Percentiles rank a stretch among this genome's conserved stretches.
Conservation (phyloP, 2,797 vertebrate genomes). For the Poecilia wingei region DNA sequence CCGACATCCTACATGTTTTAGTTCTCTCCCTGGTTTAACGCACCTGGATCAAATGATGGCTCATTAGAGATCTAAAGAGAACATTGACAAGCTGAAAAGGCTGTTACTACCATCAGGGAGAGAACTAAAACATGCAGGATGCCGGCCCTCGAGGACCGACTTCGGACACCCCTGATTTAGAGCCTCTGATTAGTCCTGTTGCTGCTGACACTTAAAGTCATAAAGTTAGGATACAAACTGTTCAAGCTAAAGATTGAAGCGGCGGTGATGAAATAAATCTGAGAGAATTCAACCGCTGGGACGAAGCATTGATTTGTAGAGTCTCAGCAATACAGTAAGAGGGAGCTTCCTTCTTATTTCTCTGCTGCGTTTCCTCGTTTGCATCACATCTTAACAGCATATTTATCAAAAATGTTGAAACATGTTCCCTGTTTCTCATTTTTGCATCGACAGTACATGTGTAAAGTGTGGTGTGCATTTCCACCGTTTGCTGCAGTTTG, state of each 20-base stretch:
- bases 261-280: not conserved
- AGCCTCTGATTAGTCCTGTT: not conserved
- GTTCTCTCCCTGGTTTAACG: no score
- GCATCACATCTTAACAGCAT: not conserved
- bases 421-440: not conserved
- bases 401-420: not conserved
- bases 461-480: not conserved
- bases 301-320: not conserved
- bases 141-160: no score
- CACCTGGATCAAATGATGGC: no score
- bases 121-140: no score
- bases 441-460: not conserved
- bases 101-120: no score
- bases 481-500: not conserved
- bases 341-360: not conserved
- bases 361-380: not conserved
- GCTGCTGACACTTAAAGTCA: not conserved
- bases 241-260: not conserved
- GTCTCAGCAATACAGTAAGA: no score
- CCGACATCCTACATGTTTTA: no score
- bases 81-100: no score
- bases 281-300: not conserved
- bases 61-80: no score
- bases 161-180: no score
- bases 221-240: not conserved